These are phyloP conservation scores for Galemys pyrenaicus DNA, from an alignment of 2,113 vertebrate species.

Conservation along the genomic window DNA sequence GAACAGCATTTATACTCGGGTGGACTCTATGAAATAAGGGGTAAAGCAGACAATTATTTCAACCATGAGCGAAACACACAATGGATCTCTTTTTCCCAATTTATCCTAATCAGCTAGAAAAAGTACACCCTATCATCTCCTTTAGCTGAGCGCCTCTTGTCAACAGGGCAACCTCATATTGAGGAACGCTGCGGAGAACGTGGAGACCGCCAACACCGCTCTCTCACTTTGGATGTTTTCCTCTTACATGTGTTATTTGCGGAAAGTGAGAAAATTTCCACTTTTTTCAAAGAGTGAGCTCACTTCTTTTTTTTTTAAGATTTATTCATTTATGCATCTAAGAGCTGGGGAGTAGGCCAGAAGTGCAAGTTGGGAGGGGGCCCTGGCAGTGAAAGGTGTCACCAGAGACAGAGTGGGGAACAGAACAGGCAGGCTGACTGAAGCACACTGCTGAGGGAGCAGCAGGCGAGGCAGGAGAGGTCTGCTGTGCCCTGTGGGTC, in stretches of 20 bases:
- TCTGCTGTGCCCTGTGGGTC: no score
- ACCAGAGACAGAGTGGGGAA: no score
- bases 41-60: not conserved
- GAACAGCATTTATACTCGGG: not conserved
- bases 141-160: not conserved
- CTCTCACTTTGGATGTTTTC: not conserved
- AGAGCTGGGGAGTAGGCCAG: not conserved
- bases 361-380: not conserved
- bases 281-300: constrained; percentile 10
- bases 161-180: not conserved
- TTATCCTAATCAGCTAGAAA: not conserved
- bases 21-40: not conserved
- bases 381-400: no score
- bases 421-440: no score
- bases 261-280: not conserved
- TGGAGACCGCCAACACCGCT: not conserved
- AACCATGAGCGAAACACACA: not conserved
- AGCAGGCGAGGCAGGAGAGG: no score
- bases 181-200: not conserved
- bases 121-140: not conserved
- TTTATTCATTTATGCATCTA: no score
- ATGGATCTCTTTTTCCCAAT: not conserved
- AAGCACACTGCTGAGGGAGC: no score
- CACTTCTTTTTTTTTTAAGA: not conserved
- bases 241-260: not conserved